phyloP scores from a whole-genome alignment of 2,797 vertebrate species.

The Anguilla pacifica region DNA sequence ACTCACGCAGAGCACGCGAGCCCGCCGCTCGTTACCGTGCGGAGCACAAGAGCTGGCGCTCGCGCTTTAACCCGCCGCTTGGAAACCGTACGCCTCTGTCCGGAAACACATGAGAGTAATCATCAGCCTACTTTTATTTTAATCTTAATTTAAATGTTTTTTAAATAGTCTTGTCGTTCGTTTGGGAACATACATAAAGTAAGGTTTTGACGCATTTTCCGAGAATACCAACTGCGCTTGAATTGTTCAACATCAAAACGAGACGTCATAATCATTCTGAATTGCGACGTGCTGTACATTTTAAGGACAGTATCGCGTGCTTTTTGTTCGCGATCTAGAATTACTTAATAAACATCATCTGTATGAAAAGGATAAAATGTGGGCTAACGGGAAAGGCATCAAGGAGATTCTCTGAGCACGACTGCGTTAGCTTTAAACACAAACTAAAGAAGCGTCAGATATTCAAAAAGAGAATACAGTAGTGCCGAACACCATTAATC shows the following conservation, averaged over 20 bases:
- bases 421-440: constrained; percentile 72
- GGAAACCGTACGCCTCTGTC: constrained; percentile 11
- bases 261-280: constrained; percentile 18
- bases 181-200: background rate
- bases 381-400: constrained; percentile 76
- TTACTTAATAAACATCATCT: constrained; percentile 65
- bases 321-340: constrained; percentile 13
- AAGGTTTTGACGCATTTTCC: background rate
- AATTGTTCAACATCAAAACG: constrained; percentile 7
- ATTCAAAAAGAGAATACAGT: constrained; percentile 74
- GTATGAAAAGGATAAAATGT: constrained; percentile 67
- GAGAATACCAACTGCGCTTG: background rate
- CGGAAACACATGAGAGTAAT: background rate
- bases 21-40: background rate
- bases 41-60: background rate
- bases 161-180: background rate
- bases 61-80: background rate
- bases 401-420: constrained; percentile 76
- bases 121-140: background rate
- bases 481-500: constrained; percentile 72
- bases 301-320: constrained; percentile 45
- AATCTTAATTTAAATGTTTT: background rate
- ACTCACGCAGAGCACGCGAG: background rate
- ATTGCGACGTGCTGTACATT: constrained; percentile 20
- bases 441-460: constrained; percentile 65